These are phyloP conservation scores for Priocnemis perturbator DNA, from an alignment of 2,888 invertebrate genomes.

Conservation along the genomic window DNA sequence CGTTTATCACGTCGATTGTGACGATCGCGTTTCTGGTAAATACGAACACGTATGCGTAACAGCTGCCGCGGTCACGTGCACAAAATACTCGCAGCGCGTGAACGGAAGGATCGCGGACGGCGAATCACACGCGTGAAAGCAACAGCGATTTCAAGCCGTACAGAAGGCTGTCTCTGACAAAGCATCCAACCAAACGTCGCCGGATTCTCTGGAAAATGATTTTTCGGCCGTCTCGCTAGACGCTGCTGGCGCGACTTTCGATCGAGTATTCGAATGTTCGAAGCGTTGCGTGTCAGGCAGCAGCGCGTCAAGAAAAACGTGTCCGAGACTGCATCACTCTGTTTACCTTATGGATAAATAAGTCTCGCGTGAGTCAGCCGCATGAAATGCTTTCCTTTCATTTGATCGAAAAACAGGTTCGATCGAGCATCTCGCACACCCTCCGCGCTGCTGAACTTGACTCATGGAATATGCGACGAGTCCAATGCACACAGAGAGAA, in stretches of 20 bases:
- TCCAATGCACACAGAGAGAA: no score
- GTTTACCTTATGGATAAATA: conserved; percentile 8
- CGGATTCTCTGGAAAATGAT: no score
- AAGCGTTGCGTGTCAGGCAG: no score
- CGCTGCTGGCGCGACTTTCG: no score
- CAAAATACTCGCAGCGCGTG: conserved; percentile 50
- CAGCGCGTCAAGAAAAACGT: conserved; percentile 1
- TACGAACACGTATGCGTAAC: conserved; percentile 22
- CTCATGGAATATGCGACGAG: conserved; percentile 4
- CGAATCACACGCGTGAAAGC: conserved; percentile 59
- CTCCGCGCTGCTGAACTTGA: conserved; percentile 20
- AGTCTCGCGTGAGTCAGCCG: conserved; percentile 14
- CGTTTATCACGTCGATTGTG: no score
- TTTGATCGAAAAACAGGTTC: conserved; percentile 8
- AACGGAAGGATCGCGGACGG: conserved; percentile 49
- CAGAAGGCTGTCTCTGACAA: conserved; percentile 32
- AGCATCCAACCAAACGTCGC: no score
- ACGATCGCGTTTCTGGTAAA: conserved; percentile 7
- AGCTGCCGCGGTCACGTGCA: conserved; percentile 50
- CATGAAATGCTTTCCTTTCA: conserved; percentile 1
- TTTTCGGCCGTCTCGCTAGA: no score
- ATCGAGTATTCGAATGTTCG: no score
- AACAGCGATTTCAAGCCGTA: conserved; percentile 46
- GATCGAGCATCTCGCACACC: background rate
- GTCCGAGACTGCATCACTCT: background rate